Conservation (phyloP, 2,888 invertebrate genomes). For the Drosophila colorata region DNA sequence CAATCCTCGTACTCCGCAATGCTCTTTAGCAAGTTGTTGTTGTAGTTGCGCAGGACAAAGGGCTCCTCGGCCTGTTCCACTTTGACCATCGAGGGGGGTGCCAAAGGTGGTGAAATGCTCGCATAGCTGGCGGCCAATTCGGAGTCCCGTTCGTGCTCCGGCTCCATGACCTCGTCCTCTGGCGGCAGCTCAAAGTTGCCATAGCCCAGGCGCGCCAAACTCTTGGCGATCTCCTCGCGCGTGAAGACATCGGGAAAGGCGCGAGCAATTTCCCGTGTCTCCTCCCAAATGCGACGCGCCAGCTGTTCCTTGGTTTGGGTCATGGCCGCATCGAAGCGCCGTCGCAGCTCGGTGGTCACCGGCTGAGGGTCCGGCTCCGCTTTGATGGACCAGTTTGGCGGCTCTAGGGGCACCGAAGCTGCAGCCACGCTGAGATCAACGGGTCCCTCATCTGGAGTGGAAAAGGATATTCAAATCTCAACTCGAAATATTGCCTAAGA, state of each 20-base stretch:
- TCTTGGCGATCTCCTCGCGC: slow-evolving; percentile 83
- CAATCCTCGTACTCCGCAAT: slow-evolving; percentile 83
- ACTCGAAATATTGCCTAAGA: not conserved
- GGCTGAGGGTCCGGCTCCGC: slow-evolving; percentile 49
- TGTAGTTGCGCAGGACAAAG: slow-evolving; percentile 74
- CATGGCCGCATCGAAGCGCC: slow-evolving; percentile 64
- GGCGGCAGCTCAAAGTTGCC: slow-evolving; percentile 77
- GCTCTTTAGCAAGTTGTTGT: slow-evolving; percentile 77
- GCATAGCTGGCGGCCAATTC: slow-evolving; percentile 38
- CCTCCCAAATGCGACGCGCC: slow-evolving; percentile 83
- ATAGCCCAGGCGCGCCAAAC: slow-evolving; percentile 80
- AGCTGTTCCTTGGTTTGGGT: slow-evolving; percentile 80
- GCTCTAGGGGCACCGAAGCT: slow-evolving; percentile 59
- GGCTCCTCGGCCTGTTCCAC: slow-evolving; percentile 43
- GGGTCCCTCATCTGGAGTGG: slow-evolving; percentile 80
- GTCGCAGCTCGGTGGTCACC: slow-evolving; percentile 56
- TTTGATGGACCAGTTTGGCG: slow-evolving; percentile 42
- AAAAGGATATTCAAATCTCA: not conserved
- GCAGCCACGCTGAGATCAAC: slow-evolving; percentile 82
- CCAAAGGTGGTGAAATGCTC: slow-evolving; percentile 36
- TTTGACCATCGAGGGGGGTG: slow-evolving; percentile 39
- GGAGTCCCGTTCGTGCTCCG: slow-evolving; percentile 24
- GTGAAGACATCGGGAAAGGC: slow-evolving; percentile 84
- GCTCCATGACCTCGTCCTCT: slow-evolving; percentile 62
- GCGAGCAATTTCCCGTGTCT: slow-evolving; percentile 83